Conservation (phyloP, 2,888 invertebrate genomes). For the Seira ritae region DNA sequence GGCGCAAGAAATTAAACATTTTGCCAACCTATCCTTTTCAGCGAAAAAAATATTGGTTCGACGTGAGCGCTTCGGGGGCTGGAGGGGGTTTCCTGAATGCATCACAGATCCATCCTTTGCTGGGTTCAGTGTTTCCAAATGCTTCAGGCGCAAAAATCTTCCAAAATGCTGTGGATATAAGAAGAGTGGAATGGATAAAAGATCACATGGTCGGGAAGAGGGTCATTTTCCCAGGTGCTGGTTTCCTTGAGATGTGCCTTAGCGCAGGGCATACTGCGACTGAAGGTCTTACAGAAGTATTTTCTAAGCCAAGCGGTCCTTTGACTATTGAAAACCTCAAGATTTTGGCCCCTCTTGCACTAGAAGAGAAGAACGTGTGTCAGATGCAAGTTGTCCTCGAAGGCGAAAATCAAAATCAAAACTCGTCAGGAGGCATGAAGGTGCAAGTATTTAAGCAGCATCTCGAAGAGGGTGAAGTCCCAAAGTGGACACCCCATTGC, state of each 20-base stretch:
- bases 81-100: conserved; percentile 9
- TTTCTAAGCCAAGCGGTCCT: conserved; percentile 40
- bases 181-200: conserved; percentile 37
- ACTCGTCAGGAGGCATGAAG: neutral
- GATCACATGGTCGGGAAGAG: conserved; percentile 60
- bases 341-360: conserved; percentile 49
- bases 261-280: conserved; percentile 56
- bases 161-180: conserved; percentile 32
- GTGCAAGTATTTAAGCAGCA: conserved; percentile 26
- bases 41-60: conserved; percentile 57
- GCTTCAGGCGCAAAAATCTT: conserved; percentile 53
- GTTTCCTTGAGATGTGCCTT: conserved; percentile 54
- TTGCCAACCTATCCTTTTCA: conserved; percentile 64
- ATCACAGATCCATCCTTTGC: conserved; percentile 57
- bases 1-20: conserved; percentile 32
- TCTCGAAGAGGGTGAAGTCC: neutral
- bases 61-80: neutral
- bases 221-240: conserved; percentile 63
- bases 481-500: conserved; percentile 1
- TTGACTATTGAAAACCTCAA: conserved; percentile 58
- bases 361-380: conserved; percentile 26
- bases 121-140: conserved; percentile 53
- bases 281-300: conserved; percentile 23
- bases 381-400: conserved; percentile 48
- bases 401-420: neutral